Evolutionary conservation across 2,113 vertebrate species (phyloP), one percentile per base, ranked within the genome.

Genomic region (Miniopterus natalensis): DNA sequence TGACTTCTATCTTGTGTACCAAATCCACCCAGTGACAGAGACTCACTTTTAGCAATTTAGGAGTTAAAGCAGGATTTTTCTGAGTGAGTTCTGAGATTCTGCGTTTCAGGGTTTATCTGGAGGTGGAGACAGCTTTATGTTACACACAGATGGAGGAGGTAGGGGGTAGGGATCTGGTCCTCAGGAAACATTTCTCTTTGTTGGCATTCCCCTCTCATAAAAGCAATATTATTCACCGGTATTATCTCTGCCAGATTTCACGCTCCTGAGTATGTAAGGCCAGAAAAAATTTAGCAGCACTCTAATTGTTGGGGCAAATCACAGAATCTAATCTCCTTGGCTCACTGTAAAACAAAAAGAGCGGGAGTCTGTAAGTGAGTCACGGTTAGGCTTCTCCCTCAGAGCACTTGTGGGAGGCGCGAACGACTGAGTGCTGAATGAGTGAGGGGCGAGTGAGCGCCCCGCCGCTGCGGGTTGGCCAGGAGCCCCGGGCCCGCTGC

Each of bases 31-130:
- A 71, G 14, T 65, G 49, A 70, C n/a, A 45, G 8, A 92, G 20
- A 66, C 25, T 68, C 55, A 17, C 1, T 66, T 94, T 88, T 36
- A 85, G 31, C 87, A 95, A 93, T 55, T 63, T 45, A 83, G 40
- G 6, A 92, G 70, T 36, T 55, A 57, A 21, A 65, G 40, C 15
- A 88, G 4, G 20, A 15, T 78, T 92, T 89, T 89, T 77, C n/a
- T 65, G 63, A 42, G 29, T 55, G 18, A n/a, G 74, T 77, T 96
- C 63, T 36, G 15, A 53, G 36, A 68, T 66, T 74, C 9, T 59
- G 2, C 20, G 18, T 49, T 66, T 17, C 31, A 85, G 59, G 42
- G 25, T 61, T 49, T 79, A 31, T 55, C n/a, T 36, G 1, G 36
- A 73, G 36, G 21, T 68, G 13, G 25, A 71, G n/a, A 29, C 7